These are phyloP conservation scores for Podarcis siculus DNA, from an alignment of 2,797 vertebrate species.

Conservation along the genomic window DNA sequence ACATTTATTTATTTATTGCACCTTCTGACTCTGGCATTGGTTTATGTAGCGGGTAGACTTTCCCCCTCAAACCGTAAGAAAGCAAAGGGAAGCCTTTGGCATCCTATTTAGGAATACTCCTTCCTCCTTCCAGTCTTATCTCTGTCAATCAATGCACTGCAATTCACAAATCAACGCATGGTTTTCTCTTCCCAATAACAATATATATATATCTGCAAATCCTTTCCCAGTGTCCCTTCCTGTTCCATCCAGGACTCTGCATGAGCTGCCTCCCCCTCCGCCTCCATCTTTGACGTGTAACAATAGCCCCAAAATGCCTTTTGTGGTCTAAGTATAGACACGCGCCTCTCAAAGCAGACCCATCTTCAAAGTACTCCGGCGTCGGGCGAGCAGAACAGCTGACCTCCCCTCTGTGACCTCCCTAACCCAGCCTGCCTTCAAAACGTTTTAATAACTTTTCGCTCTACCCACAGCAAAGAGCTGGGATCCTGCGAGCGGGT, in stretches of 20 bases:
- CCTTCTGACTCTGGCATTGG: too few relatives aligned
- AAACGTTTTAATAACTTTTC: slow-evolving; percentile 32
- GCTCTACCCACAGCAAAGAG: slow-evolving; percentile 13
- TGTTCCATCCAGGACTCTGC: slow-evolving; percentile 61
- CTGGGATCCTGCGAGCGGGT: neutral
- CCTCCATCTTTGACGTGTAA: slow-evolving; percentile 66
- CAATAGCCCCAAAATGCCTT: slow-evolving; percentile 65
- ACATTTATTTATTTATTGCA: neutral
- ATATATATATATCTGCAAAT: slow-evolving; percentile 51
- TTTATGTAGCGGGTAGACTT: neutral
- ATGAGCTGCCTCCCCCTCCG: slow-evolving; percentile 29
- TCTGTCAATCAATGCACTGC: neutral
- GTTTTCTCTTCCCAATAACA: slow-evolving; percentile 27
- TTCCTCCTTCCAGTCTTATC: neutral
- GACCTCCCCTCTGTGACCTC: slow-evolving; percentile 9
- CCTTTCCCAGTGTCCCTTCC: slow-evolving; percentile 64
- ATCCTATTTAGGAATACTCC: neutral
- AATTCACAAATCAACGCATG: neutral
- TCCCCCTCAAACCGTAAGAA: neutral
- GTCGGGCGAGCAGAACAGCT: slow-evolving; percentile 52
- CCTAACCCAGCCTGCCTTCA: slow-evolving; percentile 28
- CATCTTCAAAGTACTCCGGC: slow-evolving; percentile 60
- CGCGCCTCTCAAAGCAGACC: slow-evolving; percentile 58
- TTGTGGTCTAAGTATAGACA: slow-evolving; percentile 69
- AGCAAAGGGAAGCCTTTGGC: neutral